Evolutionary conservation across 2,113 vertebrate genomes (phyloP).

Genomic region (Felis chaus): DNA sequence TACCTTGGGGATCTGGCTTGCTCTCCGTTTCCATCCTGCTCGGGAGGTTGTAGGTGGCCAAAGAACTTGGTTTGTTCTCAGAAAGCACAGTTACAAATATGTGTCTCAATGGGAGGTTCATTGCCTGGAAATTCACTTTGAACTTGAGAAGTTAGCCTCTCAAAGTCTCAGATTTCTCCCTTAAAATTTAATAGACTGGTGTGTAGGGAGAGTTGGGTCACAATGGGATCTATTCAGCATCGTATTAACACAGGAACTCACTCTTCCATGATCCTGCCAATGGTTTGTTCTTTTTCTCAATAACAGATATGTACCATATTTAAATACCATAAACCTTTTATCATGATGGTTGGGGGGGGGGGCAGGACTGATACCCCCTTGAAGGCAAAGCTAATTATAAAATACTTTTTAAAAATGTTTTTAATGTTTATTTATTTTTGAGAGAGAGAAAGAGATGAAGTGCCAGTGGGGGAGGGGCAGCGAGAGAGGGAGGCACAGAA

Average conservation of each 20-base stretch:
- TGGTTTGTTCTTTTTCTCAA: neutral
- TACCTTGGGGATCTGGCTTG: neutral
- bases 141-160: neutral
- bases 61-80: neutral
- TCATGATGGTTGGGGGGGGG: neutral
- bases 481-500: too few species aligned
- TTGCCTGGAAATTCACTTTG: neutral
- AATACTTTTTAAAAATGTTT: neutral
- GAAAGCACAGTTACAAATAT: neutral
- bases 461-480: too few species aligned
- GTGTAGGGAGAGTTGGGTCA: neutral
- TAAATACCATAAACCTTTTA: neutral
- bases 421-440: neutral
- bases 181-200: neutral
- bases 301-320: neutral
- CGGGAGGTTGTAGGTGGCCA: neutral
- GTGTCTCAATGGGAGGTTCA: neutral
- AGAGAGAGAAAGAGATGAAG: too few species aligned
- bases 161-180: neutral
- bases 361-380: neutral
- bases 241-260: neutral
- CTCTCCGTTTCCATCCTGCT: neutral
- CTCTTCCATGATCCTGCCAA: neutral
- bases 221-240: neutral
- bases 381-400: neutral